Conservation (phyloP, 2,113 vertebrate species). For the Sylvicapra grimmia region DNA sequence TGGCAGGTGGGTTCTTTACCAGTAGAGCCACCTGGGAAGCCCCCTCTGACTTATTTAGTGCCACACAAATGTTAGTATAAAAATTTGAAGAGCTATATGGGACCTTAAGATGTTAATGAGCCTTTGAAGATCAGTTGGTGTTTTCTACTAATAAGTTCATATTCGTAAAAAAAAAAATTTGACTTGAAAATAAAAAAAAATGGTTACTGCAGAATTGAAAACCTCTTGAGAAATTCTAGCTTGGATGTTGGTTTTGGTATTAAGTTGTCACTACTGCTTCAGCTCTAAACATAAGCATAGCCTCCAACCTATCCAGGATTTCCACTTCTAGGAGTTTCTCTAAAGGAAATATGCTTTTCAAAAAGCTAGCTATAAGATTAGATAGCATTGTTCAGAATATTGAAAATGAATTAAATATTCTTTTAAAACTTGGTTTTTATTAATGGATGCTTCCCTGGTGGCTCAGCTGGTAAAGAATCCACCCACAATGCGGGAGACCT, state of each 20-base stretch:
- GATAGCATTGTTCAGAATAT: not conserved
- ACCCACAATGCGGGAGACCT: not conserved
- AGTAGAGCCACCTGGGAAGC: not conserved
- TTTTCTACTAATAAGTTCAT: conserved; percentile 10
- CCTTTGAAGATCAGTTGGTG: conserved; percentile 27
- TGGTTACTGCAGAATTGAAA: conserved; percentile 35
- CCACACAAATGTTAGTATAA: conserved; percentile 16
- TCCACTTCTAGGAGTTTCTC: conserved; percentile 28
- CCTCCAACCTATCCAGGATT: not conserved
- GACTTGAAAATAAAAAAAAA: not conserved
- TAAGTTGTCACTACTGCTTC: not conserved
- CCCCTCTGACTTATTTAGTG: not conserved
- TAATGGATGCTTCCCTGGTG: not conserved
- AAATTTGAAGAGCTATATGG: conserved; percentile 12
- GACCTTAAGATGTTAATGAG: not conserved
- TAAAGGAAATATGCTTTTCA: not conserved
- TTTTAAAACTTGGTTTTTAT: conserved; percentile 36
- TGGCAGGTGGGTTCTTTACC: not conserved
- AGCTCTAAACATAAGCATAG: conserved; percentile 20
- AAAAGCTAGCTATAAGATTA: not conserved
- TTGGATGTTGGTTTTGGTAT: not conserved
- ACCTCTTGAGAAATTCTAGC: conserved; percentile 18
- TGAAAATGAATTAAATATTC: conserved; percentile 16
- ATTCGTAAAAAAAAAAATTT: not conserved
- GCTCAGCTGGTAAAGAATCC: not conserved